Evolutionary conservation across 2,113 vertebrate species (phyloP).

Genomic region (Bubo blakistoni): DNA sequence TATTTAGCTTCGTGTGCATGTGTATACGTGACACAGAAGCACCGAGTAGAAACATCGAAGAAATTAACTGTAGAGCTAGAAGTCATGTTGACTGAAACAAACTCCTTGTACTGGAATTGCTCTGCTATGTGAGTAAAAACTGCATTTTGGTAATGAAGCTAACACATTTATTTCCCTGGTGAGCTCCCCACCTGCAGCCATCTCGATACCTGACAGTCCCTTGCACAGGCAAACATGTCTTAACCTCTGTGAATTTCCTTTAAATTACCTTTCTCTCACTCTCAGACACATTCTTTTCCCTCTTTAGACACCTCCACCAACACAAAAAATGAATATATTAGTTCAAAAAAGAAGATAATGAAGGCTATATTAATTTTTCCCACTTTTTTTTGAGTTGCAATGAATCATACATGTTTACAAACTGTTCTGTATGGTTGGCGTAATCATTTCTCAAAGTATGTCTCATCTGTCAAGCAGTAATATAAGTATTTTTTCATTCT

Average conservation of each 20-base stretch:
- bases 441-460: not conserved
- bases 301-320: not conserved
- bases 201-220: not conserved
- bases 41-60: not conserved
- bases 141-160: not conserved
- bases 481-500: not conserved
- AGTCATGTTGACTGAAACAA: not conserved
- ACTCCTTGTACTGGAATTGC: not conserved
- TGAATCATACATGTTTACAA: not conserved
- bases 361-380: not conserved
- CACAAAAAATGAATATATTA: not conserved
- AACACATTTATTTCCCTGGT: not conserved
- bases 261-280: not conserved
- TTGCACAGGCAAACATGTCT: not conserved
- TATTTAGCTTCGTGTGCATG: accelerated
- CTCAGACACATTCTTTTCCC: not conserved
- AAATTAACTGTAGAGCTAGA: not conserved
- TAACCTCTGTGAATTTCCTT: not conserved
- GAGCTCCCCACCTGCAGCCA: not conserved
- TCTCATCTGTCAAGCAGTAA: not conserved
- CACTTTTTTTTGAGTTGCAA: not conserved
- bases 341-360: not conserved
- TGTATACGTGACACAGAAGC: not conserved
- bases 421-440: not conserved
- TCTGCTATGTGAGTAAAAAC: not conserved